phyloP scores from a whole-genome alignment of 2,888 invertebrate genomes.

The Melieria crassipennis region DNA sequence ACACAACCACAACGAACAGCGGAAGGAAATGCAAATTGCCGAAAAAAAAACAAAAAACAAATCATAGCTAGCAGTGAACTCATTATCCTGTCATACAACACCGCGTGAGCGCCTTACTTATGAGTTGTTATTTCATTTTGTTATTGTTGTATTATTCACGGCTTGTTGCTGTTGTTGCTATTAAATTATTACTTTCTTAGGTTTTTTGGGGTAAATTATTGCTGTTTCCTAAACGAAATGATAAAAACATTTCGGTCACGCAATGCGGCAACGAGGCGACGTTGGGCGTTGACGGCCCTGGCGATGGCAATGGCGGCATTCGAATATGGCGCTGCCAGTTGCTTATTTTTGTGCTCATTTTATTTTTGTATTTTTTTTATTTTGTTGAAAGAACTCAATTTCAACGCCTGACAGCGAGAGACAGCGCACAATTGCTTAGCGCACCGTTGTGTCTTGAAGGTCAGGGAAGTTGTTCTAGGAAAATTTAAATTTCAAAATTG shows the following conservation, averaged over 20 bases:
- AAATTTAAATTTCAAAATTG: no score
- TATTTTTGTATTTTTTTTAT: not conserved
- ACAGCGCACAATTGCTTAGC: no score
- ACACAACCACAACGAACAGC: not conserved
- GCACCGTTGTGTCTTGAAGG: no score
- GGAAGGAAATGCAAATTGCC: slow-evolving; percentile 28
- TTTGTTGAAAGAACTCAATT: not conserved
- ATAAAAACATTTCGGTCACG: slow-evolving; percentile 59
- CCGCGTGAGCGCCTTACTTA: slow-evolving; percentile 8
- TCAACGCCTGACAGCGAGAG: not conserved
- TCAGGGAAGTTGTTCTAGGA: no score
- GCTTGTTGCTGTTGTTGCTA: slow-evolving; percentile 14
- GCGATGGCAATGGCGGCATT: not conserved
- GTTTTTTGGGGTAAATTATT: not conserved
- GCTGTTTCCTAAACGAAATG: slow-evolving; percentile 47
- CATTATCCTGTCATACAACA: not conserved
- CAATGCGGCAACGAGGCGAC: slow-evolving; percentile 35
- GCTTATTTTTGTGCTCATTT: no score
- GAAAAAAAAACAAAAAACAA: not conserved
- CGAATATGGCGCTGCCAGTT: not conserved
- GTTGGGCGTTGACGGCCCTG: not conserved
- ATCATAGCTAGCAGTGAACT: not conserved
- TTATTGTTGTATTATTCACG: no score
- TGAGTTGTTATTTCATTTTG: no score
- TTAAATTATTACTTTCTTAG: slow-evolving; percentile 33